phyloP scores from a whole-genome alignment of 2,888 invertebrate species.

The Oscheius sp. region DNA sequence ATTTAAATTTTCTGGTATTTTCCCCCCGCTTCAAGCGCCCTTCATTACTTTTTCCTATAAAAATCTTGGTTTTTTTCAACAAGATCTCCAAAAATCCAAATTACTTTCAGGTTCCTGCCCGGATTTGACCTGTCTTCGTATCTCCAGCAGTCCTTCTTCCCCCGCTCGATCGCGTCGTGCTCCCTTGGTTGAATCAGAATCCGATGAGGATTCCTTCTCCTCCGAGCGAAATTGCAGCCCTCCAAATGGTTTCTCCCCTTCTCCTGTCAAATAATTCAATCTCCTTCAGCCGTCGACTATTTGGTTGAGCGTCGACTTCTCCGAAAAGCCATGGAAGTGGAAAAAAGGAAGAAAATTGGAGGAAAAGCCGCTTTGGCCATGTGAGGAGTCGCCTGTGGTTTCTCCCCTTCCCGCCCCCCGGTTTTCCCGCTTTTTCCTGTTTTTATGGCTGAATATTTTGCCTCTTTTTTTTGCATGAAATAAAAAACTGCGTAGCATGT shows the following conservation, averaged over 20 bases:
- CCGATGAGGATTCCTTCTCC: slow-evolving; percentile 53
- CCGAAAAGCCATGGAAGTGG: slow-evolving; percentile 46
- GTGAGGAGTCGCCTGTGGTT: slow-evolving; percentile 41
- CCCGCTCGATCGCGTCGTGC: slow-evolving; percentile 7
- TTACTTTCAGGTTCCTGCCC: slow-evolving; percentile 51
- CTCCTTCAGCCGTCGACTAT: slow-evolving; percentile 52
- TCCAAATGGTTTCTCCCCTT: slow-evolving; percentile 34
- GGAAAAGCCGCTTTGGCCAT: slow-evolving; percentile 49
- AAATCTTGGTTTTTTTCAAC: no score
- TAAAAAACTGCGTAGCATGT: background rate
- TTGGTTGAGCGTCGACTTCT: slow-evolving; percentile 52
- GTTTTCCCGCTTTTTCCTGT: background rate
- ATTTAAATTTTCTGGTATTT: no score
- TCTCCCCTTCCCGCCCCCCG: background rate
- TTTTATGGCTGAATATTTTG: background rate
- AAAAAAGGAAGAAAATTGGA: slow-evolving; percentile 40
- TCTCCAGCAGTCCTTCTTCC: slow-evolving; percentile 15
- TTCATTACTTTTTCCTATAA: no score
- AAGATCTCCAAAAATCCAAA: background rate
- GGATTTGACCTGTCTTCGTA: slow-evolving; percentile 41
- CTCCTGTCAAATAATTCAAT: background rate
- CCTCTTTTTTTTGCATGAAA: background rate
- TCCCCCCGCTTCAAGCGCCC: no score
- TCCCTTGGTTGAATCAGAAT: slow-evolving; percentile 53
- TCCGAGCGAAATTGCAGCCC: slow-evolving; percentile 47